Base-by-base conservation (phyloP, 2,797 vertebrate genomes). In the Scyliorhinus canicula region DNA sequence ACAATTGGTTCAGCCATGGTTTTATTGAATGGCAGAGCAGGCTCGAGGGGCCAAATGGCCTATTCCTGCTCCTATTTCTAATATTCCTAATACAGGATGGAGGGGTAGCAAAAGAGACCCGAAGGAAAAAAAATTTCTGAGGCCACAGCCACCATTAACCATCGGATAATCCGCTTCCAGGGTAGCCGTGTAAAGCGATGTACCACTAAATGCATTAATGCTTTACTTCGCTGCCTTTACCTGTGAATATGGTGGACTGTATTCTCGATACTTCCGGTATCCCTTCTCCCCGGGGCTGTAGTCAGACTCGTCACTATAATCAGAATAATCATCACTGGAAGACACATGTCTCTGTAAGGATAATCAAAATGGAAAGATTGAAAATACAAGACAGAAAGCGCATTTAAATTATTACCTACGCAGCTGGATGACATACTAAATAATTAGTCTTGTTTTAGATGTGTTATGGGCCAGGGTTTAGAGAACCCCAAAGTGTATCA, bases 241-340 rank as follows among this genome's bases (percentile, higher is more conserved):
- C 6, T 98, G 40, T 0, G 97, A 98, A 77, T 98, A 98, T 3
- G 98, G 98, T 0, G 98, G 98, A 95, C 98, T 99, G 97, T 99
- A 99, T 60, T 99, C 99, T 95, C 99, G 44, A 95, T 97, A 97
- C 44, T 98, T 98, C 86, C 99, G 97, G 95, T 98, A 98, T 1
- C 98, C 97, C 96, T 99, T 99, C 96, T 99, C 99, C 0, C 97
- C 98, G 0, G 98, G 98, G 95, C 98, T 99, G 96, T 98, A 99
- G 96, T 99, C 99, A 0, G 99, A 99, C 50, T 99, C 99, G 0
- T 99, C 99, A 0, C 98, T 99, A 96, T 96, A 98, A 96, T 99
- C 99, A 0, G 99, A 98, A 96, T 98, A 98, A 63, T 99, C 99
- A 0, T 99, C 99, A 0, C 99, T 99, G 88, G 99, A 99, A 0